Base-by-base conservation (phyloP, 2,888 invertebrate genomes). In the Gastracanthus pulcherrimus region DNA sequence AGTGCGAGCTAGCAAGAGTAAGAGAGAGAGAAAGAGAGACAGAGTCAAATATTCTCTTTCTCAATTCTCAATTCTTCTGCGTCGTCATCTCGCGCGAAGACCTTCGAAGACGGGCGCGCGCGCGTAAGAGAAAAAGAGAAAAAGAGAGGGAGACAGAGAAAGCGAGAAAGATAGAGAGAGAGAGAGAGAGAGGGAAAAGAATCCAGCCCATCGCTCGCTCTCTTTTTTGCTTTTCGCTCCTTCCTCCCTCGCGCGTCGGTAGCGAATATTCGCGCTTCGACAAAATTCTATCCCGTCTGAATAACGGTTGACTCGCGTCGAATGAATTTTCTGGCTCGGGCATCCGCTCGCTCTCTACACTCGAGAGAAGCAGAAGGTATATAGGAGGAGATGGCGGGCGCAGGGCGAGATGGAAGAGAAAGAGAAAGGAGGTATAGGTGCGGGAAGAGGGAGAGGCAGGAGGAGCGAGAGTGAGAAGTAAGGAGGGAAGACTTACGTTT, bases 231-330 rank as follows among this genome's bases (percentile, higher is more conserved):
- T 16, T 13, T 48, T 55, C 29, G 51, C 41, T 29, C 34, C n/a
- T 51, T 45, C 29, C 31, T n/a, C 41, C 34, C 29, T 34, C 67
- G 11, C n/a, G 3, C 48, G 7, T 13, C 55, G 64, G 23, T 48
- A 51, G 19, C 74, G 64, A 85, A 83, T 86, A 83, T 85, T 85
- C 84, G 84, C 76, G 82, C 85, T 84, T 82, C 83, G 84, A 78
- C 81, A 83, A 84, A 84, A 87, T 82, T 84, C 82, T 82, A 85
- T 85, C 84, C 51, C 48, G 84, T 82, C 82, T 85, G 85, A 85
- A 85, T 84, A 84, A 86, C 85, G 85, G 78, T 86, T 82, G 82
- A 85, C 83, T 84, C 82, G 80, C 82, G 77, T 81, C 82, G 82
- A 84, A 85, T 82, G 84, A 84, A 86, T 85, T 83, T 74, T 83